A percentile compares a stretch with the other conserved stretches of the same genome.
Conservation (phyloP, 1,140 invertebrate genomes). For the Wiebesia pumilae region DNA sequence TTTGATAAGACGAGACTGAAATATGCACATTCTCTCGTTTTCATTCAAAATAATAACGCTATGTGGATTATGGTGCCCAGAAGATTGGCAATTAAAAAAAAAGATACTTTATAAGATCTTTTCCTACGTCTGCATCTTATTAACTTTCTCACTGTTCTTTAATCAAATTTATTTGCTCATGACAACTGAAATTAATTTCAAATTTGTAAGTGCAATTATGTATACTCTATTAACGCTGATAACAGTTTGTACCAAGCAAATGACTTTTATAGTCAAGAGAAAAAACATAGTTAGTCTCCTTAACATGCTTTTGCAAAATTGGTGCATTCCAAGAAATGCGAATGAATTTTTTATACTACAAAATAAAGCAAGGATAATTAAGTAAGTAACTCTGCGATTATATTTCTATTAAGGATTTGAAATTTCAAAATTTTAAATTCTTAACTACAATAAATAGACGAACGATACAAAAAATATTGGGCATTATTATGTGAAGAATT, state of each 20-base stretch:
- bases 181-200: neutral
- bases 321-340: neutral
- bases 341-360: neutral
- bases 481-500: no score
- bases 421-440: no score
- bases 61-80: constrained; percentile 5
- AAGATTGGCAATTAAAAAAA: neutral
- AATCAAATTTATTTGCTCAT: neutral
- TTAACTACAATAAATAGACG: no score
- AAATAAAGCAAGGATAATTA: neutral
- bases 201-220: neutral
- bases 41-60: neutral
- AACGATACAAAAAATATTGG: no score
- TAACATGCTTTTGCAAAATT: neutral
- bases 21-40: neutral
- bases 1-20: neutral
- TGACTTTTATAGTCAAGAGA: neutral
- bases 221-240: neutral
- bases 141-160: no score
- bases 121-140: neutral
- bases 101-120: neutral
- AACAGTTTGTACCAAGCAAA: neutral
- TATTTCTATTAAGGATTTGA: neutral
- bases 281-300: neutral
- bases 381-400: neutral